Evolutionary conservation across 1,140 invertebrate genomes (phyloP), one percentile per base, ranked within the genome.

Genomic region (Matsumurasca onukii): DNA sequence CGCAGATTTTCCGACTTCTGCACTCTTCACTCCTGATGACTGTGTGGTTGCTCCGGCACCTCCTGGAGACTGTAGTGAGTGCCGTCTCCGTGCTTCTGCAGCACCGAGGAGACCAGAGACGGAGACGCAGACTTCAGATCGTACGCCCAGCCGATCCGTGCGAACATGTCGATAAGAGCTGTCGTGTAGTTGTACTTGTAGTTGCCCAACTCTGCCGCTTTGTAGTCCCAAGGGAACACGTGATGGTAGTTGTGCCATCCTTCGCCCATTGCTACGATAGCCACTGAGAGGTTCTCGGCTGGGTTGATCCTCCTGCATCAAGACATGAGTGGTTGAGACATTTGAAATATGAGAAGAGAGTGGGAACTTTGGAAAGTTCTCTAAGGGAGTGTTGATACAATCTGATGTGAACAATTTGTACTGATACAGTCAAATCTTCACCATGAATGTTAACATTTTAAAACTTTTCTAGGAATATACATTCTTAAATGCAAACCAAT

Each of bases 201-300:
- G 74, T 88, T 86, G 45, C 94, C 91, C 0, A 93, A 81, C 77
- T 94, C 92, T 3, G 91, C 85, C 1, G 92, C 89, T 77, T 93
- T 92, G 83, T 96, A 96, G 77, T 98, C 96, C 87, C 93, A 93
- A 0, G 91, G 91, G 78, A 92, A 92, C 3, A 86, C 87, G 75
- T 92, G 91, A 74, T 92, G 91, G 77, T 91, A 92, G 78, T 91
- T 91, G 77, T 92, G 89, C 82, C 87, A 90, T 2, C 89, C 89
- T 77, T 87, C 85, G 3, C 85, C 85, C 31, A 75, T 48, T 0
- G 77, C 71, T 27, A 73, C 55, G 0, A 78, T 52, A 2, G 76
- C 69, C 13, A 79, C 75, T 0, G 69, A 22, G 1, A 70, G 34
- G 57, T 79, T 80, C 66, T 80, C 73, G 0, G 74, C 55, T 1